Conservation (phyloP, 2,113 vertebrate genomes). For the Melanotaenia duboulayi region DNA sequence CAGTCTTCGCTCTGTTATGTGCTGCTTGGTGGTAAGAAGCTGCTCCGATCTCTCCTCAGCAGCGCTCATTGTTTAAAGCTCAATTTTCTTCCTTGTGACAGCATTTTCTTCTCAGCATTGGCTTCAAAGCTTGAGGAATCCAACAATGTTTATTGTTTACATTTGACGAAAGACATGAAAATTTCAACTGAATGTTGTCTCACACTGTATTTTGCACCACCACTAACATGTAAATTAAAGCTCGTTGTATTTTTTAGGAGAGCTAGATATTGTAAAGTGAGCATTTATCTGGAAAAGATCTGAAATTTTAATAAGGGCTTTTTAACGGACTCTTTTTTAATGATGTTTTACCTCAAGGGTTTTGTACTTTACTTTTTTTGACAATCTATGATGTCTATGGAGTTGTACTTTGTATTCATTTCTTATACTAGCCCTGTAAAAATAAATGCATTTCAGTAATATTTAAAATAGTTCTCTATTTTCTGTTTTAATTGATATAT, state of each 20-base stretch:
- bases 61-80: slow-evolving; percentile 34
- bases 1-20: slow-evolving; percentile 29
- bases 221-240: slow-evolving; percentile 76
- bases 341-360: slow-evolving; percentile 80
- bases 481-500: neutral
- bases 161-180: slow-evolving; percentile 69
- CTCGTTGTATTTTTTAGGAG: slow-evolving; percentile 63
- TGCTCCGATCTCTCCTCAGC: slow-evolving; percentile 27
- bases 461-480: slow-evolving; percentile 5
- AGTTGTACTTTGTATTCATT: slow-evolving; percentile 81
- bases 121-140: slow-evolving; percentile 44
- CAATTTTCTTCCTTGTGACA: slow-evolving; percentile 43
- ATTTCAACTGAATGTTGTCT: slow-evolving; percentile 77
- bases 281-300: slow-evolving; percentile 66
- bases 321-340: slow-evolving; percentile 77
- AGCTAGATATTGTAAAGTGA: slow-evolving; percentile 70
- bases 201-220: slow-evolving; percentile 80
- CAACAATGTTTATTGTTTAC: slow-evolving; percentile 75
- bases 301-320: slow-evolving; percentile 78
- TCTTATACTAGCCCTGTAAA: slow-evolving; percentile 77
- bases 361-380: slow-evolving; percentile 82
- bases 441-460: slow-evolving; percentile 64
- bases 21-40: slow-evolving; percentile 13
- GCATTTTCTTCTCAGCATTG: slow-evolving; percentile 45
- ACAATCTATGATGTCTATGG: slow-evolving; percentile 77